A percentile compares a stretch with the other conserved stretches of the same genome.
These are phyloP conservation scores for Parapristionchus giblindavisi DNA, from an alignment of 2,888 invertebrate species.

Conservation along the genomic window DNA sequence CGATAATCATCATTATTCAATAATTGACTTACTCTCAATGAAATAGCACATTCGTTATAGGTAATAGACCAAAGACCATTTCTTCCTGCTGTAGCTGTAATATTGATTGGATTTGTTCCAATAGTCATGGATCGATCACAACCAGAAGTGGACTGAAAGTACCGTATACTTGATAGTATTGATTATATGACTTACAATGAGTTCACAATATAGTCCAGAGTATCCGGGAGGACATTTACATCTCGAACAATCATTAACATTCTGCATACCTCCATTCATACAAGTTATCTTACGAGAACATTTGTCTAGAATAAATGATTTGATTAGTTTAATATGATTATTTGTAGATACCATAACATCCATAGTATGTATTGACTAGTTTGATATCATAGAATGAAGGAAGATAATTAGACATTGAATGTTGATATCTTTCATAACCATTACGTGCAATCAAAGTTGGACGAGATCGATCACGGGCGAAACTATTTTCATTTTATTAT, in stretches of 20 bases:
- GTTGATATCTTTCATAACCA: conserved; percentile 32
- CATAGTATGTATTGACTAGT: conserved; percentile 35
- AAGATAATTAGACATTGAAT: conserved; percentile 32
- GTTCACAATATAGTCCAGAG: conserved; percentile 11
- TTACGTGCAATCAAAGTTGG: conserved; percentile 23
- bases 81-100: conserved; percentile 12
- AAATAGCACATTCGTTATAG: conserved; percentile 26
- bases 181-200: background rate
- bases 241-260: conserved; percentile 25
- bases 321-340: too few species aligned
- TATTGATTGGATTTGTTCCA: background rate
- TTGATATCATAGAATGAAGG: conserved; percentile 33
- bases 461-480: conserved; percentile 23
- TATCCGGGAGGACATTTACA: conserved; percentile 34
- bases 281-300: conserved; percentile 16
- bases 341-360: conserved; percentile 37
- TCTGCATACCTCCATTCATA: conserved; percentile 32
- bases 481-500: conserved; percentile 21
- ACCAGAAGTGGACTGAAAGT: conserved; percentile 23
- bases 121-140: conserved; percentile 22
- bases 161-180: too few species aligned
- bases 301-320: conserved; percentile 8
- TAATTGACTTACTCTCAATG: background rate
- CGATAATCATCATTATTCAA: too few species aligned
- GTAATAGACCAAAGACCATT: conserved; percentile 7